Evolutionary conservation across 2,113 vertebrate species (phyloP), one percentile per base, ranked within the genome.

Genomic region (Clarias batrachus): DNA sequence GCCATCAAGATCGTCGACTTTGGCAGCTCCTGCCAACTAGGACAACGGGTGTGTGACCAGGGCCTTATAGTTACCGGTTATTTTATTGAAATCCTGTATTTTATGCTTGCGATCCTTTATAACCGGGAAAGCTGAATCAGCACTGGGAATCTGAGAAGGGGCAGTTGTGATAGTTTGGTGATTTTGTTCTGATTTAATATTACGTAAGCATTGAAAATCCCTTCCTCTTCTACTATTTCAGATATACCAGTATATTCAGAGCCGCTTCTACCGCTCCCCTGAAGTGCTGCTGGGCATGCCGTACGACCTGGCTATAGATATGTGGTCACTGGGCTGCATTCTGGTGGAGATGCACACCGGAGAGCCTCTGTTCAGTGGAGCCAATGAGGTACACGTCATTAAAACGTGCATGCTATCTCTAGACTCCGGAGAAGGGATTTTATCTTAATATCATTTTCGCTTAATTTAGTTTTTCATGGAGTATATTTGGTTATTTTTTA

Each of bases 211-310:
- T 1, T 37, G 25, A 66, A 68, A 68, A 54, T 17, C 27, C 10
- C 33, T 77, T 54, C 4, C 16, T 81, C 3, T 78, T 3, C 10
- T 76, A 2, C 68, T 8, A 79, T 78, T 92, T 83, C 93, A 99
- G 98, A 99, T 99, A 97, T 99, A 99, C 94, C 98, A 99, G 82
- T 99, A 99, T 95, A 99, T 99, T 95, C 97, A 99, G 95, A 99
- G 97, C 95, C 97, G 98, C 90, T 99, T 99, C 93, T 99, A 99
- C 93, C 97, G 98, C 90, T 99, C 98, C 92, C 98, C 98, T 91
- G 98, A 99, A 94, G 98, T 99, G 95, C 96, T 99, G 92, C 95
- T 99, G 96, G 98, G 98, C 94, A 99, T 99, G 98, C 98, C 98
- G 94, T 99, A 99, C 83, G 98, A 99, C 91, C 96, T 99, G 95